Conservation (phyloP, 2,797 vertebrate species). For the Pterois miles region DNA sequence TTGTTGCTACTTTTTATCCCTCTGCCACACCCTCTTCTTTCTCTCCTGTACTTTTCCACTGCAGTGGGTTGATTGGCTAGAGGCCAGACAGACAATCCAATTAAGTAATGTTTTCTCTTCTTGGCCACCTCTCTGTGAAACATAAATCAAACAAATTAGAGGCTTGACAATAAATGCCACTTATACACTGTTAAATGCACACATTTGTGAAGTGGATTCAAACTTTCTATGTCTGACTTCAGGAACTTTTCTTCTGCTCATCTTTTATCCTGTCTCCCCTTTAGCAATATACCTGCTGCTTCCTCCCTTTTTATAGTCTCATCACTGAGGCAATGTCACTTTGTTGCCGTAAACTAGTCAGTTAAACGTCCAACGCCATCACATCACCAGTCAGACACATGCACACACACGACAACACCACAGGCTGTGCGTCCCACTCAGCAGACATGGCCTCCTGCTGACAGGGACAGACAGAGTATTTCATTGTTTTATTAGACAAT, state of each 20-base stretch:
- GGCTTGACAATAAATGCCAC: background rate
- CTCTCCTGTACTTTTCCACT: constrained; percentile 68
- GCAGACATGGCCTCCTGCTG: constrained; percentile 26
- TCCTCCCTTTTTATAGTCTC: constrained; percentile 1
- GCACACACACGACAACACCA: background rate
- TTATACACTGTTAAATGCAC: background rate
- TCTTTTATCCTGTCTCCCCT: background rate
- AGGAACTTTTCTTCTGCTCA: background rate
- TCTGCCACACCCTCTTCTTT: constrained; percentile 32
- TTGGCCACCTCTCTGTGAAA: background rate
- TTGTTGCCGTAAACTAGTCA: constrained; percentile 30
- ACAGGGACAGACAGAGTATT: constrained; percentile 1
- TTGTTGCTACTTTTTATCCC: constrained; percentile 22
- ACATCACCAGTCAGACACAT: constrained; percentile 32
- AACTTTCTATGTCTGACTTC: background rate
- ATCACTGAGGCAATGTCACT: constrained; percentile 7
- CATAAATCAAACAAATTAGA: background rate
- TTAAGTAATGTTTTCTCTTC: constrained; percentile 22
- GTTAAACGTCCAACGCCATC: constrained; percentile 41
- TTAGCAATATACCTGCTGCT: background rate
- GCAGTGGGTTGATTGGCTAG: constrained; percentile 53
- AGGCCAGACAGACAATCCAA: constrained; percentile 40
- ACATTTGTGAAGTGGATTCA: background rate
- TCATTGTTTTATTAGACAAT: constrained; percentile 2
- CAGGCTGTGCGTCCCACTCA: constrained; percentile 21